Evolutionary conservation across 92 coral and sea anemone genomes (phyloP), one percentile per base, ranked within the genome.

Genomic region (Anthopleura xanthogrammica): DNA sequence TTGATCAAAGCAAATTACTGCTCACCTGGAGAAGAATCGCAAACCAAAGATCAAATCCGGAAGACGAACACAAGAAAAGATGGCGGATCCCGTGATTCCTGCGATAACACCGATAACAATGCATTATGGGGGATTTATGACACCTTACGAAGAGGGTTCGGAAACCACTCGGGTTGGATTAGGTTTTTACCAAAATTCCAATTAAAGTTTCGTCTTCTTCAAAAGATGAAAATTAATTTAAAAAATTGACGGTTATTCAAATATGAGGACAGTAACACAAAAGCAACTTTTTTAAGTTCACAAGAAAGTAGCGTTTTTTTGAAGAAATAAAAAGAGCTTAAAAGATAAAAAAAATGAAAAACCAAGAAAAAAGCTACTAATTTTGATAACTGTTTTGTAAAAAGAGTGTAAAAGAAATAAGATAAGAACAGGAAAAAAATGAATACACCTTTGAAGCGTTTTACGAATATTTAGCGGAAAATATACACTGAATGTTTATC

Each of bases 81-180:
- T 91, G 94, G 94, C 94, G 92, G 94, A 90, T 90, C 90, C 86
- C 92, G 92, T 90, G 92, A 90, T 91, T 79, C 88, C 79, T 62
- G 78, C 79, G 83, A 72, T 85, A 75, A 64, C 79, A 50, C 57
- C 52, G n/a, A 36, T 6, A 14, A 22, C 43, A 52, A 42, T 70
- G 88, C 77, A 85, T 85, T 52, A 19, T 85, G 88, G 88, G 88
- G 6, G 39, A 60, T 76, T 46, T 58, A 76, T 60, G 19, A 7
- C 12, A 9, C 16, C 8, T 58, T 20, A 55, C 83, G 73, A 65
- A n/a, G 8, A 29, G 60, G 12, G 23, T 46, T 41, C 84, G 84
- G 74, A 20, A 22, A 24, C 16, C 12, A 42, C 23, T 80, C 83
- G 83, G 83, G 12, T 62, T 64, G 42, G 41, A 80, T 60, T 40